Evolutionary conservation across 1,140 invertebrate species (phyloP).

Genomic region (Alviniconcha marisindica): DNA sequence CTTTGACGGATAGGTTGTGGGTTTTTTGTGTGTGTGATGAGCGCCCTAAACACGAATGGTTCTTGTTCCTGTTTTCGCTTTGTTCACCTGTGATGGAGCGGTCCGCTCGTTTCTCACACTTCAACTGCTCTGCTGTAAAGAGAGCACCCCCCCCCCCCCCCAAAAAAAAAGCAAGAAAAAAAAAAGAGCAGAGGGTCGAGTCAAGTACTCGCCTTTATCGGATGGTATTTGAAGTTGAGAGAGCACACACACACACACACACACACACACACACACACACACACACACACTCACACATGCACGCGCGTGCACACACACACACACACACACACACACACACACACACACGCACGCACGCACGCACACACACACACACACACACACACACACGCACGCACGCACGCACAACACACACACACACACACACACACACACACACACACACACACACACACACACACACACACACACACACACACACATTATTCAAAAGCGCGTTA

Average conservation of each 20-base stretch:
- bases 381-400: too few species aligned
- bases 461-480: slow-evolving; percentile 30
- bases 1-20: too few species aligned
- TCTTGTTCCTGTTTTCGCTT: too few species aligned
- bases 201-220: not conserved
- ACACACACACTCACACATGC: not conserved
- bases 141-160: too few species aligned
- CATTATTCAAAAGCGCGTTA: slow-evolving; percentile 20
- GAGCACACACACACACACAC: not conserved
- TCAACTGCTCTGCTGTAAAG: not conserved
- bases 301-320: not conserved
- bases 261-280: not conserved
- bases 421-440: slow-evolving; percentile 10
- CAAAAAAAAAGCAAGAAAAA: not conserved
- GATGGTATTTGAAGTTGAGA: not conserved
- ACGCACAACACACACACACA: too few species aligned
- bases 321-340: too few species aligned
- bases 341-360: too few species aligned
- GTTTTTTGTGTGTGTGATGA: too few species aligned
- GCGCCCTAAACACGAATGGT: too few species aligned
- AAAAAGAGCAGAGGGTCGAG: not conserved
- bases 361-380: too few species aligned
- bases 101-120: slow-evolving; percentile 8
- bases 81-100: too few species aligned
- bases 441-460: slow-evolving; percentile 18